Evolutionary conservation across 2,113 vertebrate species (phyloP).

Genomic region (Gopherus flavomarginatus): DNA sequence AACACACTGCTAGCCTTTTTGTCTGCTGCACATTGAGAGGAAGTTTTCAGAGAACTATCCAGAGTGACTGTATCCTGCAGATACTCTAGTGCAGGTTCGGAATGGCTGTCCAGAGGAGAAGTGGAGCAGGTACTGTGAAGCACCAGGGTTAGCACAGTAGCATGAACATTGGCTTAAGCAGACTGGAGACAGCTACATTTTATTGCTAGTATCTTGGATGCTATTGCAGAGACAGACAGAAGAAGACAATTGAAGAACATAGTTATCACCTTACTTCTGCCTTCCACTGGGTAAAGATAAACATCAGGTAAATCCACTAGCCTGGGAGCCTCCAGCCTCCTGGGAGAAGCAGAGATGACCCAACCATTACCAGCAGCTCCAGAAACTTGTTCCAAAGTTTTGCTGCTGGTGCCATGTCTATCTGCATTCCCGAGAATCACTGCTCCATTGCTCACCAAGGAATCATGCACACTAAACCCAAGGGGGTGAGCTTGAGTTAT

Average conservation of each 20-base stretch:
- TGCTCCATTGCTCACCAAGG: neutral
- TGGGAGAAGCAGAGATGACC: neutral
- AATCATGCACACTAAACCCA: neutral
- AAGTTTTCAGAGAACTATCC: no score
- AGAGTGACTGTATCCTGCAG: no score
- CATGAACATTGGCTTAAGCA: neutral
- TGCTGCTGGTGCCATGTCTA: neutral
- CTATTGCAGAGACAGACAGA: neutral
- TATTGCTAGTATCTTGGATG: neutral
- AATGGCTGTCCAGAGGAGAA: neutral
- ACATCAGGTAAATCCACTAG: accelerated
- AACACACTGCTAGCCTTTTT: no score
- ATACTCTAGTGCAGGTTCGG: no score
- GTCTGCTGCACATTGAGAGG: no score
- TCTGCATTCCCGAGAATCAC: neutral
- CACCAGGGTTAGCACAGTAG: accelerated
- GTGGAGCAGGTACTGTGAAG: neutral
- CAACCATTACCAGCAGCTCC: no score
- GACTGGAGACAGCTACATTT: neutral
- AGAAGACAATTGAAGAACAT: no score
- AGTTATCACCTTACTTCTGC: neutral
- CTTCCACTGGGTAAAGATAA: accelerated
- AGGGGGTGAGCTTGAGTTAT: neutral
- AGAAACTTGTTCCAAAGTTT: no score
- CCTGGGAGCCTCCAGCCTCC: neutral